Conservation (phyloP, 2,113 vertebrate genomes). For the Urocynchramus pylzowi region DNA sequence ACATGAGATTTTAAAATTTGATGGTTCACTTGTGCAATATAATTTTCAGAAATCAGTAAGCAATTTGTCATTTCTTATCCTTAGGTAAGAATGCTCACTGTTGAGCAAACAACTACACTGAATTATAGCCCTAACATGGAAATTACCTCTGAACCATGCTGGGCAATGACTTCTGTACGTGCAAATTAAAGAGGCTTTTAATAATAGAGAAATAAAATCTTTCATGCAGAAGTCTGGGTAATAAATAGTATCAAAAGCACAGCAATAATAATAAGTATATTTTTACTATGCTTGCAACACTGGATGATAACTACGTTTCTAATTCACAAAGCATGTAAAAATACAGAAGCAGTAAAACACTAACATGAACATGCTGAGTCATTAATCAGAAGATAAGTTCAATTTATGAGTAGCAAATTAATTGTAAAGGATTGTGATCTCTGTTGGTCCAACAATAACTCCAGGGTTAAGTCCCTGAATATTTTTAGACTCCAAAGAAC, state of each 20-base stretch:
- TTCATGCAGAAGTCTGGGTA: slow-evolving; percentile 45
- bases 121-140: slow-evolving; percentile 4
- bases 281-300: slow-evolving; percentile 31
- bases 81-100: neutral
- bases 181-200: slow-evolving; percentile 63
- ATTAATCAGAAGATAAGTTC: slow-evolving; percentile 63
- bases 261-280: slow-evolving; percentile 43
- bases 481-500: neutral
- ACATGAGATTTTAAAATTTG: neutral
- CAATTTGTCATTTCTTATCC: neutral
- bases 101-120: neutral
- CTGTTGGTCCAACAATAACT: neutral
- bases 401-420: slow-evolving; percentile 66
- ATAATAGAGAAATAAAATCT: slow-evolving; percentile 62
- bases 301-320: slow-evolving; percentile 15
- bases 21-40: neutral
- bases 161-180: neutral
- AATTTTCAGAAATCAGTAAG: neutral
- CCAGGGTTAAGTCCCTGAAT: neutral
- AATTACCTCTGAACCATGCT: slow-evolving; percentile 41
- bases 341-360: slow-evolving; percentile 63
- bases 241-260: slow-evolving; percentile 60
- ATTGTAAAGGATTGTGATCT: slow-evolving; percentile 25
- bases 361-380: slow-evolving; percentile 36
- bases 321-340: slow-evolving; percentile 51